Base-by-base conservation (phyloP, 1,140 invertebrate genomes). In the Drosophila azteca region DNA sequence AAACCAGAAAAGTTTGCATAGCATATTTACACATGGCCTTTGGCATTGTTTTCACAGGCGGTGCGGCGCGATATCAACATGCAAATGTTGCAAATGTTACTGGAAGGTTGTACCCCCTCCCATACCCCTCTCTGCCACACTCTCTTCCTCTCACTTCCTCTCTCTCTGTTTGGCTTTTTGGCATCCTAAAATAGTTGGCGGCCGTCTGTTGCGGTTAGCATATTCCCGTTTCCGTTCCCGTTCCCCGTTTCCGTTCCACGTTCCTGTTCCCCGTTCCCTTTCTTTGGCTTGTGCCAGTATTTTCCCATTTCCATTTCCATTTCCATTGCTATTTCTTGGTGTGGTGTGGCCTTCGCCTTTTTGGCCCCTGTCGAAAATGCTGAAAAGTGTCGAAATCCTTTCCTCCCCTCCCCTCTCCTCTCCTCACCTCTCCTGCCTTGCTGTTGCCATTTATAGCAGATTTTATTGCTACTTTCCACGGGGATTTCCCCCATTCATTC, bases 1-100 rank as follows among this genome's bases (percentile, higher is more conserved):
- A 55, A 58, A 79, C 63, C 17, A 20, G 0, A 20, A 83, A 79
- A 83, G 63, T 61, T 73, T 77, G 64, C 73, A 84, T 77, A 73
- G 82, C 81, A 81, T 84, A 84, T 84, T 84, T 84, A 74, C 82
- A 84, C 82, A 87, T 77, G 68, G 81, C 82, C 82, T 84, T 84
- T 84, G 82, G 81, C 81, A 85, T 84, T 87, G 73, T 84, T 85
- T 84, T 74, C 63, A 66, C 73, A 73, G 64, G 61, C 68, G 58
- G 68, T 64, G 69, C 13, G 35, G 35, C 58, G 77, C 61, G 64
- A 70, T 65, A 77, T 54, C 75, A 61, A 69, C 78, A 77, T 81
- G 67, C 78, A 77, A 59, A 53, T 39, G 43, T 55, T 29, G 49
- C 13, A 20, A 46, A 31, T 24, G 26, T 53, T 39, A 1, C 17